Evolutionary conservation across 2,113 vertebrate genomes (phyloP), one percentile per base, ranked within the genome.

Genomic region (Rattus rattus): DNA sequence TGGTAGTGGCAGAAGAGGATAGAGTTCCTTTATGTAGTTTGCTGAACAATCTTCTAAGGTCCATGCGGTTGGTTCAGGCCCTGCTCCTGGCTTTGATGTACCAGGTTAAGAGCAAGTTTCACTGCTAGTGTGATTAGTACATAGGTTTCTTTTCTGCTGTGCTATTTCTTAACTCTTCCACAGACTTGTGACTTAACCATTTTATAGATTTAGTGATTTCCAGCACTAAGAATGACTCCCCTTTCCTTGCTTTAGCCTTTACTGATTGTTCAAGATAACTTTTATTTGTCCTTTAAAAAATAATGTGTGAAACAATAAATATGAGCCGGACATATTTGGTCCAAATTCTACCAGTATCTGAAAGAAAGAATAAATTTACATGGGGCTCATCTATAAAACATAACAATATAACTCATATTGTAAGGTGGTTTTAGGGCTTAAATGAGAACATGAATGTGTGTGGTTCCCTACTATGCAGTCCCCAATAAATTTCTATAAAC

Each of bases 131-230:
- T 63, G 20, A 13, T 75, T 47, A 67, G 49, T 61, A 14, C 88
- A 43, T 59, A 93, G 56, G 6, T 67, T 43, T 33, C 16, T 47
- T 33, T 63, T 33, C 14, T 14, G 12, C 26, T 54, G 2, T 75
- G 13, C 16, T 81, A 11, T 94, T 88, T 94, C 54, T 97, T 88
- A 63, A 39, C 54, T 77, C 61, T 90, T 95, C 47, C 30, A 63
- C 4, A 0, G 17, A 73, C 59, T 77, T 67, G 10, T 28, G 77
- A 88, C 28, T 83, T 56, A 65, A 20, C 76, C 7, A 79, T 76
- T 95, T 90, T 70, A 72, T 63, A 83, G 16, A 83, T 36, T 28
- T 3, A 0, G 69, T 67, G 49, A 59, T 54, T 91, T 95, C 54
- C 72, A 89, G 67, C 26, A 28, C 7, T 79, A 77, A 93, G 20